Base-by-base conservation (phyloP, 2,888 invertebrate genomes). In the Vanessa cardui region DNA sequence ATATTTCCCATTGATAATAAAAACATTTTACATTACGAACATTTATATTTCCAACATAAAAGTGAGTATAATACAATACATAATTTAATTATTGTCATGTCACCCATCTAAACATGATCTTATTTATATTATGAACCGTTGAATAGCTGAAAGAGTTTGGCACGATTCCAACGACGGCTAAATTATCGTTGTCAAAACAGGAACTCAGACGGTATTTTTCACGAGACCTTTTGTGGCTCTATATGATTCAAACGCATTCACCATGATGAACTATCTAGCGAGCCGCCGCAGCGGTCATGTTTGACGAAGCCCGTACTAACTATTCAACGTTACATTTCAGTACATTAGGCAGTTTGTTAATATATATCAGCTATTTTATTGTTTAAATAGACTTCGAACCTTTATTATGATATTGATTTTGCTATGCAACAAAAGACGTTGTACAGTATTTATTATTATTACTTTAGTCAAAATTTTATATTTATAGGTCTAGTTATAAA, bases 91-190 rank as follows among this genome's bases (percentile, higher is more conserved):
- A 56, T 18, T 56, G 33, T 33, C 33, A 18, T 18, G 45, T 44
- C 46, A 62, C 59, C 47, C 46, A 12, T 70, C 52, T 49, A 56
- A 63, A 44, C 56, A 66, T 47, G 26, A 60, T 66, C 50, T 67
- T 73, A 70, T 72, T 74, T 76, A 69, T 68, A 66, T 71, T 73
- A 71, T 69, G 56, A 72, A 69, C 63, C 72, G 73, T 74, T 75
- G 73, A 74, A 67, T 65, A 65, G 64, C 52, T 69, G 52, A 59
- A 65, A 75, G 69, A 62, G 69, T 71, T 77, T 78, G 80, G 78
- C 80, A 63, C 31, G 39, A 62, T 50, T 75, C 79, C 79, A 79
- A 67, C 39, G 64, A 26, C 50, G 66, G 58, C 31, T 66, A 70
- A 71, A 54, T 54, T 54, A 71, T 71, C 58, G 72, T 64, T 73